Evolutionary conservation across 2,113 vertebrate genomes (phyloP), one percentile per base, ranked within the genome.

Genomic region (Natator depressus): DNA sequence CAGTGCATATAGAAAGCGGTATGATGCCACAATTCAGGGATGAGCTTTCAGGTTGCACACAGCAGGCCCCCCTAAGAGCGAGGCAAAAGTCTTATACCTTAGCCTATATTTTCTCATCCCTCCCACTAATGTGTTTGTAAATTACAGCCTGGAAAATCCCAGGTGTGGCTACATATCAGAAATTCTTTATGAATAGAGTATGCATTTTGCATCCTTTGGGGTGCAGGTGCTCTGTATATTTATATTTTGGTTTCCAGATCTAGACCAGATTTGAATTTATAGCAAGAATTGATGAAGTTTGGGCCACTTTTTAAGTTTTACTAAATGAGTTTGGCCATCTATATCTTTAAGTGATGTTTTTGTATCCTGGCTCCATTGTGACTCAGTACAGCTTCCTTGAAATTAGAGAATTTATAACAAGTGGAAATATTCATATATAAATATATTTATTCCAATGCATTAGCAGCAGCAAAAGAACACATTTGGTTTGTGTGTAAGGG

Each of bases 401-500:
- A 94, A 55, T 85, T 89, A 76, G 4, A 9, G 57, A 89, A 93
- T 87, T 79, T 84, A 38, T 29, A 95, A 80, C 4, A 87, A 69
- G 31, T 84, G 86, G 47, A 46, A 94, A 14, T 89, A 79, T 89
- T 92, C 55, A 83, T 91, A 82, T n/a, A 65, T 85, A 86, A 17
- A n/a, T 81, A 50, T 84, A 19, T 94, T 93, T 93, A 78, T 88
- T 96, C 31, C 59, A 84, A 78, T 86, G 79, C 80, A 90, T 89
- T 95, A 93, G 3, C 22, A 96, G 88, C 65, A 95, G 80, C 11
- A 93, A 94, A 96, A 12, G 0, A 31, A 89, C 19, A 49, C 49
- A 88, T 95, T 97, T 91, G 31, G 25, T 95, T 90, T 95, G 76
- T 88, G n/a, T 76, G 82, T 86, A 72, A 47, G 59, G 76, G 88